Evolutionary conservation across 1,140 invertebrate genomes (phyloP), one percentile per base, ranked within the genome.

Genomic region (Diploscapter pachys): DNA sequence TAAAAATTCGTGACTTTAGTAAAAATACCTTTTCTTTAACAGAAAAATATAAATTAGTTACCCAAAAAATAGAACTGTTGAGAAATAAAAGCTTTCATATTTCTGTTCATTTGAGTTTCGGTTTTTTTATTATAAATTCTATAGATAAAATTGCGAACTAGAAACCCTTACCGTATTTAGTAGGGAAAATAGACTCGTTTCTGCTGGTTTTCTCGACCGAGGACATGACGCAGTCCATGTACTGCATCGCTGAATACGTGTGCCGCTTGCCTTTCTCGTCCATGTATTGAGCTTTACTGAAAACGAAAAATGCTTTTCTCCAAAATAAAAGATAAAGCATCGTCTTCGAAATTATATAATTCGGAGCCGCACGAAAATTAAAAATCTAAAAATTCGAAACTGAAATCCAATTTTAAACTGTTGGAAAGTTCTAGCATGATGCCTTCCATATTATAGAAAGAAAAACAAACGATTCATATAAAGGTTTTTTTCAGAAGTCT

Each of bases 201-300:
- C 80, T 85, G 54, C 82, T 79, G 48, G 83, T 71, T 57, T 55
- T 79, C 69, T 84, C 82, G 50, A 76, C 80, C 54, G 76, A 81
- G 9, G 83, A 83, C 78, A 84, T 83, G n/a, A 85, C 82, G 66
- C 78, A 80, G 67, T 84, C 83, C 57, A 84, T 84, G 68, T 84
- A 84, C 59, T 85, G 80, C 70, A 74, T 74, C 3, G 82, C 82
- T 2, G 83, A 79, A 62, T 85, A 84, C 51, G 73, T 67, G 64
- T 84, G 80, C 2, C 81, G 74, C 69, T 81, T 83, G 9, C 83
- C 83, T 62, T 70, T 68, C 57, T 84, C 82, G 65, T 84, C 82
- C 49, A 81, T 55, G 78, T 82, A 84, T 9, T 75, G 71, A 3
- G 82, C 83, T 73, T 85, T 83, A 49, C 81, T 82, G 63, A 79